A percentile compares a stretch with the other conserved stretches of the same genome.
These are phyloP conservation scores for Drosophila greeni DNA, from an alignment of 2,888 invertebrate species.

Conservation along the genomic window DNA sequence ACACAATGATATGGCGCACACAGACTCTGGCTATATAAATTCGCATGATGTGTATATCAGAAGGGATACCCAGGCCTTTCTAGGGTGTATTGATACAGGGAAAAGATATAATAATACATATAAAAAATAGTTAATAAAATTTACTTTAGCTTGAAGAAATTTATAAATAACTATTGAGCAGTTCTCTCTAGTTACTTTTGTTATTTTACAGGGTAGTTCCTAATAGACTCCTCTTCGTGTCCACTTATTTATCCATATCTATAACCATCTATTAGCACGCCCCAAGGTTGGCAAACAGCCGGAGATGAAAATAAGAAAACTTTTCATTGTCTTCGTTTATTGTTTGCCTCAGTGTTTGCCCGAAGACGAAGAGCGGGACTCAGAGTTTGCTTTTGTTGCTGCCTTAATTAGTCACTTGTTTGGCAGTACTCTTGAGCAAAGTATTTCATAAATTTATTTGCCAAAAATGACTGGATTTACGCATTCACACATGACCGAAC, in stretches of 20 bases:
- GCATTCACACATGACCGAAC: constrained; percentile 19
- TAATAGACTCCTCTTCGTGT: neutral
- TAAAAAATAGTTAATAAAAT: neutral
- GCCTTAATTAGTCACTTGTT: constrained; percentile 41
- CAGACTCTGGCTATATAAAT: constrained; percentile 7
- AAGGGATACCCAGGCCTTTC: neutral
- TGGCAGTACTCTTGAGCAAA: constrained; percentile 2
- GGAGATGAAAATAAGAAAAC: constrained; percentile 30
- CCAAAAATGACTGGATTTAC: constrained; percentile 15
- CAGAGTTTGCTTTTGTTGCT: constrained; percentile 15
- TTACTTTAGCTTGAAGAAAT: neutral
- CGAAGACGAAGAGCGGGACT: constrained; percentile 1
- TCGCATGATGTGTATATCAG: constrained; percentile 10
- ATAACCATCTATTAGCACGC: constrained; percentile 40
- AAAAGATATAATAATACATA: neutral
- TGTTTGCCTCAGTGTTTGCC: constrained; percentile 35
- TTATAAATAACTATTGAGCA: no score
- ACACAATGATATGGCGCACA: constrained; percentile 8
- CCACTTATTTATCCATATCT: constrained; percentile 39
- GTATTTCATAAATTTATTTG: constrained; percentile 33
- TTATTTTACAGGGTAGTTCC: neutral
- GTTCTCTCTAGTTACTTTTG: neutral
- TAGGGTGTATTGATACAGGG: constrained; percentile 7
- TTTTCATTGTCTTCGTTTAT: constrained; percentile 26
- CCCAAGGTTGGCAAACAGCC: constrained; percentile 52